Percentiles rank a stretch among this genome's conserved stretches.
These are phyloP conservation scores for Tamandua tetradactyla DNA, from an alignment of 2,797 vertebrate species.

Conservation along the genomic window DNA sequence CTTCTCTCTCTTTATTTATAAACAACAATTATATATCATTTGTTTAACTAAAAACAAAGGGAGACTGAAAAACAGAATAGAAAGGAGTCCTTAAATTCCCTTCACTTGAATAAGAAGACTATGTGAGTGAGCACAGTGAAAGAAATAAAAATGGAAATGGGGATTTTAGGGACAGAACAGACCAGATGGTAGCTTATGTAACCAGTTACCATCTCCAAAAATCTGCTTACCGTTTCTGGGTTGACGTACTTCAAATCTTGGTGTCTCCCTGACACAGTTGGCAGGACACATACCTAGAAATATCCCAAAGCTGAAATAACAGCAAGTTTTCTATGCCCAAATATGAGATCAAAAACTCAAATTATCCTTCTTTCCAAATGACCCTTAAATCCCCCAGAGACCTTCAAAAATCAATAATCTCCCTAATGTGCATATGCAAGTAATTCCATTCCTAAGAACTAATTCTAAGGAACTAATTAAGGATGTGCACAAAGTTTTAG, in stretches of 20 bases:
- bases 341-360: slow-evolving; percentile 45
- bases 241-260: slow-evolving; percentile 85
- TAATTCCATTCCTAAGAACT: slow-evolving; percentile 39
- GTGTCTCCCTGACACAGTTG: slow-evolving; percentile 83
- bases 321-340: slow-evolving; percentile 40
- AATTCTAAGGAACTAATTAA: slow-evolving; percentile 34
- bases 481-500: not conserved
- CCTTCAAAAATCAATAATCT: slow-evolving; percentile 48
- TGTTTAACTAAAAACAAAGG: slow-evolving; percentile 42
- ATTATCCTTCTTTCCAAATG: slow-evolving; percentile 37
- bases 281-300: slow-evolving; percentile 83
- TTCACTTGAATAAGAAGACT: slow-evolving; percentile 29
- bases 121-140: slow-evolving; percentile 14
- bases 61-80: not conserved
- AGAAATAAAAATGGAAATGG: slow-evolving; percentile 43
- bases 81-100: slow-evolving; percentile 22
- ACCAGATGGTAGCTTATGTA: slow-evolving; percentile 62
- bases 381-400: slow-evolving; percentile 5
- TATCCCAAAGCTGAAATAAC: slow-evolving; percentile 60
- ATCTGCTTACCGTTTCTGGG: slow-evolving; percentile 84
- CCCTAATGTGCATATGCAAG: not conserved
- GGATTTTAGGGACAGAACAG: slow-evolving; percentile 33
- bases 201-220: slow-evolving; percentile 68
- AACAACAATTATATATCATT: slow-evolving; percentile 30
- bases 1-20: not conserved